Percentiles rank a stretch among this genome's conserved stretches.
phyloP scores from a whole-genome alignment of 92 coral and sea anemone species.

The Phenganax marumi region DNA sequence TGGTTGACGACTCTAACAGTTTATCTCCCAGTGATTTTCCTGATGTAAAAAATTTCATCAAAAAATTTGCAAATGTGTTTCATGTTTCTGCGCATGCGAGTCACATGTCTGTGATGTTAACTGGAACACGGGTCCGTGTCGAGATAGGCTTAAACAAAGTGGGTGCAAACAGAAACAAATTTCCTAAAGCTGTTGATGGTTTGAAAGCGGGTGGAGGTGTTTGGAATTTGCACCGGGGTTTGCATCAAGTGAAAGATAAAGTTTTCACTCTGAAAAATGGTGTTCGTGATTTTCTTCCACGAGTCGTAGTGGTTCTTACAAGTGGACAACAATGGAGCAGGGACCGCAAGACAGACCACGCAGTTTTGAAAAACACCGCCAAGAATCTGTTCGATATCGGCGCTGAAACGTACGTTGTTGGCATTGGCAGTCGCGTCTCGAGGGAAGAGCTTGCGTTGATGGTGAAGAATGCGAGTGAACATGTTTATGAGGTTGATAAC shows the following conservation, averaged over 20 bases:
- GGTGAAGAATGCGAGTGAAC: conserved; percentile 1
- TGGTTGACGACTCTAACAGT: conserved; percentile 23
- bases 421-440: conserved; percentile 16
- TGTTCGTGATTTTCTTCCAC: conserved; percentile 14
- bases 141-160: background rate
- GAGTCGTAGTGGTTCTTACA: conserved; percentile 5
- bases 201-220: conserved; percentile 6
- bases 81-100: conserved; percentile 20
- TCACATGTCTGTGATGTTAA: conserved; percentile 25
- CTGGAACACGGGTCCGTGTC: conserved; percentile 1
- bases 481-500: background rate
- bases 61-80: background rate
- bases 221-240: conserved; percentile 22
- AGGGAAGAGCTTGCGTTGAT: conserved; percentile 13
- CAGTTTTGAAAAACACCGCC: background rate
- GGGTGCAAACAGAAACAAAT: background rate
- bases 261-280: conserved; percentile 2
- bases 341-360: no score
- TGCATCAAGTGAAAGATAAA: background rate
- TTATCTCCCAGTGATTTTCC: conserved; percentile 19
- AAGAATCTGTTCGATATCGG: conserved; percentile 5
- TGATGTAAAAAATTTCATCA: conserved; percentile 12
- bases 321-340: conserved; percentile 5
- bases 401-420: conserved; percentile 10
- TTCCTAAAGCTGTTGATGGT: background rate